phyloP scores from a whole-genome alignment of 2,797 vertebrate species.

The Heteromormyrus szaboi region DNA sequence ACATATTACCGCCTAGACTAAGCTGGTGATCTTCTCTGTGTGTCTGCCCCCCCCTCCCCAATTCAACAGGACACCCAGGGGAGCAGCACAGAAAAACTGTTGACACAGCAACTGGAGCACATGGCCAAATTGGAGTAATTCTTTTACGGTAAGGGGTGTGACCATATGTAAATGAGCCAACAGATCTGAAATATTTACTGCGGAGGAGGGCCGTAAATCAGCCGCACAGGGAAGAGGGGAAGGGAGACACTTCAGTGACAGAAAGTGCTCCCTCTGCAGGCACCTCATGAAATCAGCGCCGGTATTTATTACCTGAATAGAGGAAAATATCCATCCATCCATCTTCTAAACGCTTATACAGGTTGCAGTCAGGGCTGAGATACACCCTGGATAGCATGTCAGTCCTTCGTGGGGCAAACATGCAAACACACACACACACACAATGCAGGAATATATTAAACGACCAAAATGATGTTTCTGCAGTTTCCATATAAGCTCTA shows the following conservation, averaged over 20 bases:
- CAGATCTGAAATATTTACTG: conserved; percentile 51
- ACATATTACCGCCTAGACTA: background rate
- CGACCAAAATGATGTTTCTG: background rate
- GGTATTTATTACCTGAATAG: conserved; percentile 43
- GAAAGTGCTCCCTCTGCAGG: conserved; percentile 39
- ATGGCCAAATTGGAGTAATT: conserved; percentile 46
- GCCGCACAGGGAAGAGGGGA: conserved; percentile 23
- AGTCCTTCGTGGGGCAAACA: background rate
- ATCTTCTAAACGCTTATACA: background rate
- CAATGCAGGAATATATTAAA: conserved; percentile 31
- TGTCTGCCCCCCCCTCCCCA: background rate
- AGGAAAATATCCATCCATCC: conserved; percentile 37
- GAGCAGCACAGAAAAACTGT: background rate
- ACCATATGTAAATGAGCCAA: conserved; percentile 53
- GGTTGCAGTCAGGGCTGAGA: background rate
- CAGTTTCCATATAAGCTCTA: background rate
- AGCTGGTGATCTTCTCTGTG: background rate
- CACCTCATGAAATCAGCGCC: conserved; percentile 47
- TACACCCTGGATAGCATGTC: background rate
- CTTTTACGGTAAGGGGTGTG: conserved; percentile 31
- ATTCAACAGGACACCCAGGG: background rate
- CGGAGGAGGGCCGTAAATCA: conserved; percentile 38
- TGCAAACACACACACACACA: background rate
- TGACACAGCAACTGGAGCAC: background rate
- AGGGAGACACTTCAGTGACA: conserved; percentile 48